Evolutionary conservation across 2,888 invertebrate genomes (phyloP), one percentile per base, ranked within the genome.

Genomic region (Erebia palarica): DNA sequence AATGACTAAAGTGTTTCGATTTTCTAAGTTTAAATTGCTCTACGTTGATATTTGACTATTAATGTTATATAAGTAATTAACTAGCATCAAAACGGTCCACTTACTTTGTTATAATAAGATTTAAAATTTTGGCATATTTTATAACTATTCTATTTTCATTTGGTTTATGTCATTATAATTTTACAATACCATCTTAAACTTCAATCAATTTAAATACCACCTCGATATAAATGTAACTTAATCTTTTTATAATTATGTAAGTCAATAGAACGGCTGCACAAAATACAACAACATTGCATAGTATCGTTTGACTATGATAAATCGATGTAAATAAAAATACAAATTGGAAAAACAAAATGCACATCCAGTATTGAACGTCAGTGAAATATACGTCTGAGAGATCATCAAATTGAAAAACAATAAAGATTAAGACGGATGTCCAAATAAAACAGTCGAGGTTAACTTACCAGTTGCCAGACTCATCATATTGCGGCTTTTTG

Each of bases 341-440:
- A 53, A 55, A 65, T 65, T 65, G 55, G 53, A 16, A 18, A 21
- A 58, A 66, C 58, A 13, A 16, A 55, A 53, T 57, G 42, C 55
- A 14, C 18, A 47, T 66, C 66, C 36, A 47, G 57, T 58, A 57
- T 58, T 47, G 47, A 21, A 58, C 58, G 58, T 57, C 66, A 66
- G 57, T 66, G 66, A 66, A 66, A 57, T 44, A 66, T 58, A 47
- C 47, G 42, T 4, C 21, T 4, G 47, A 16, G 47, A 21, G 57
- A 69, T 63, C 55, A 63, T 63, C 69, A 69, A 64, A 69, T 63
- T 69, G 44, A 60, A 69, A 69, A 69, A 69, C 64, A 66, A 69
- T 69, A 63, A 69, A 63, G 72, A 70, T 63, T 47, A 69, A 68
- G 72, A 69, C 61, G 65, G 49, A 72, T 72, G 72, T 61, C 65